Percentiles rank a stretch among this genome's conserved stretches.
Evolutionary conservation across 2,888 invertebrate genomes (phyloP).

Genomic region (Cheilosia grossa): DNA sequence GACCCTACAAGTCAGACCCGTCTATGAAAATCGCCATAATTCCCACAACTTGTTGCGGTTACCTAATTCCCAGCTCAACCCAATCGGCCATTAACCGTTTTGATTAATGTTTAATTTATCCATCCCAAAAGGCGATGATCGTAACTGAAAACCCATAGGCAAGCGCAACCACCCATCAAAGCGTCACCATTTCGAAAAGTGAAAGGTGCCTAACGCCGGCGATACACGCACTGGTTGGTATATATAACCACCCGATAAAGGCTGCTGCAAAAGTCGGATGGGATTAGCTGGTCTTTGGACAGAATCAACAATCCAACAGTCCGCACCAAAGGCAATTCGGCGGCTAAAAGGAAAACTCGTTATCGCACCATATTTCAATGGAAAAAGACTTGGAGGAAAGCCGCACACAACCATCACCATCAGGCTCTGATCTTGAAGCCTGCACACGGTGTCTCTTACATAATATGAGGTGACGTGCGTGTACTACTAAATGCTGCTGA

Average conservation of each 20-base stretch:
- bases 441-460: conserved; percentile 66
- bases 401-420: not conserved
- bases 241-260: not conserved
- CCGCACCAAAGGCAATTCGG: not conserved
- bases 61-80: conserved; percentile 50
- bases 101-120: conserved; percentile 70
- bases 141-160: conserved; percentile 34
- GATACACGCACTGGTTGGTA: conserved; percentile 9
- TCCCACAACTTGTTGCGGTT: conserved; percentile 28
- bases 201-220: conserved; percentile 63
- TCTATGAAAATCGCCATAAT: conserved; percentile 19
- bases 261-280: conserved; percentile 24
- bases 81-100: conserved; percentile 51
- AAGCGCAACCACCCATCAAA: conserved; percentile 18
- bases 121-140: conserved; percentile 51
- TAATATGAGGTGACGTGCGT: conserved; percentile 72
- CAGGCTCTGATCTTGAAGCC: conserved; percentile 48
- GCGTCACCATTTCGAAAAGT: conserved; percentile 51
- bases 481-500: conserved; percentile 70
- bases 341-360: conserved; percentile 51
- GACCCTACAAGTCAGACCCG: conserved; percentile 39
- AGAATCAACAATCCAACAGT: conserved; percentile 12
- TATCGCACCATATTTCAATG: conserved; percentile 66
- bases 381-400: conserved; percentile 53
- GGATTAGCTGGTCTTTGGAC: conserved; percentile 17